Conservation (phyloP, 2,113 vertebrate species). For the Oreochromis tanganicae region DNA sequence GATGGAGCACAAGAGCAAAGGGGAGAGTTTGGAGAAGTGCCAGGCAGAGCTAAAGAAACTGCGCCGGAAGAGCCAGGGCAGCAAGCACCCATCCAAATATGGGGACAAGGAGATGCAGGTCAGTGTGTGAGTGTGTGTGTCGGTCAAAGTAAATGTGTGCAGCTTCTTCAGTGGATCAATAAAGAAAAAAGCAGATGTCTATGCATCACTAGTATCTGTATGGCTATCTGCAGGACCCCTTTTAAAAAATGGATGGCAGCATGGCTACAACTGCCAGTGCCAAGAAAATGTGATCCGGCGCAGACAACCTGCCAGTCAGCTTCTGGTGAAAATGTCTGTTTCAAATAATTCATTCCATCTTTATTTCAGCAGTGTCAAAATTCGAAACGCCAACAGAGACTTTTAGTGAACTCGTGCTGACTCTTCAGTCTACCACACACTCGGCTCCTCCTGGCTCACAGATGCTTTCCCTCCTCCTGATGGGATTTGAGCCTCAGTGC, state of each 20-base stretch:
- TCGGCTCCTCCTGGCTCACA: background rate
- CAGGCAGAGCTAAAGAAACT: constrained; percentile 96
- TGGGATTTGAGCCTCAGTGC: constrained; percentile 18
- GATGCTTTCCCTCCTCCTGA: background rate
- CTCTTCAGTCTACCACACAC: background rate
- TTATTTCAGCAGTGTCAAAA: background rate
- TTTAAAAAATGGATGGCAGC: background rate
- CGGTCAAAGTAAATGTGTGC: background rate
- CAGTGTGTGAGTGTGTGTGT: background rate
- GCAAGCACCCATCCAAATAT: constrained; percentile 94
- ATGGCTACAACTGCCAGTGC: background rate
- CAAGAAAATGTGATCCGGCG: background rate
- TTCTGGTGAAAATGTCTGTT: background rate
- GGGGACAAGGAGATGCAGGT: constrained; percentile 94
- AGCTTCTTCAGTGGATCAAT: background rate
- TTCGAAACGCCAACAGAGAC: background rate
- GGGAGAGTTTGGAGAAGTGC: constrained; percentile 92
- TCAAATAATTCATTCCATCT: background rate
- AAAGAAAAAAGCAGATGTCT: background rate
- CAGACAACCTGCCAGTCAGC: background rate
- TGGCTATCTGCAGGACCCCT: background rate
- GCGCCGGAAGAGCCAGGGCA: constrained; percentile 94
- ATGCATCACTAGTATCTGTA: background rate
- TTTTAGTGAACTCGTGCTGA: background rate
- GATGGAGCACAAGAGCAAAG: constrained; percentile 90